Conservation (phyloP, 1,140 invertebrate species). For the Leptopilina clavipes region DNA sequence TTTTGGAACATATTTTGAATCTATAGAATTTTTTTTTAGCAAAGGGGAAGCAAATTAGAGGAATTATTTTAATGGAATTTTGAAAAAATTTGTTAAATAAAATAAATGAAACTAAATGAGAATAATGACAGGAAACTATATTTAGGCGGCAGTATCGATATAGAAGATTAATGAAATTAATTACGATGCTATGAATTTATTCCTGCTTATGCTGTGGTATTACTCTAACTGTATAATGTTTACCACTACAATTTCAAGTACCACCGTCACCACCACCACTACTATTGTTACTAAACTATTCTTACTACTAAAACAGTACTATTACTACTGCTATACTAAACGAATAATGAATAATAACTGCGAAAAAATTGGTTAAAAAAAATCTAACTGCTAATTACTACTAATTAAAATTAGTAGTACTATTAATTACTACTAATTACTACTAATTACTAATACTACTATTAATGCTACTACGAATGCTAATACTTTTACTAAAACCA, state of each 20-base stretch:
- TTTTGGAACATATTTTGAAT: no score
- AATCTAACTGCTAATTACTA: constrained; percentile 47
- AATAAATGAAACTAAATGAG: no score
- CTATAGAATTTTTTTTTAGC: no score
- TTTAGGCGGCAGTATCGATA: neutral
- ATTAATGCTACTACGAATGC: constrained; percentile 3
- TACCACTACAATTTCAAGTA: constrained; percentile 44
- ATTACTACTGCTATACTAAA: constrained; percentile 57
- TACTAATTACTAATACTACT: constrained; percentile 41
- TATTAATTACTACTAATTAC: neutral
- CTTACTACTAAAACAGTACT: constrained; percentile 49
- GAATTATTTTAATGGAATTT: no score
- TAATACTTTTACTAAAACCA: constrained; percentile 18
- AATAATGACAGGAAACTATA: no score
- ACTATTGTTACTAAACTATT: constrained; percentile 58
- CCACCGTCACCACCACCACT: constrained; percentile 63
- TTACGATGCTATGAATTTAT: neutral
- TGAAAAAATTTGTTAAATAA: no score
- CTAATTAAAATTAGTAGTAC: constrained; percentile 38
- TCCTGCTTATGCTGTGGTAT: constrained; percentile 50
- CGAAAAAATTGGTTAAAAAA: constrained; percentile 9
- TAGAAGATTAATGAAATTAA: neutral
- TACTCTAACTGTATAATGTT: constrained; percentile 53
- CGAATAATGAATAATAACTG: constrained; percentile 44
- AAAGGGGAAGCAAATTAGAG: no score